A percentile compares a stretch with the other conserved stretches of the same genome.
phyloP scores from a whole-genome alignment of 2,888 invertebrate species.

The Amaurobius ferox region DNA sequence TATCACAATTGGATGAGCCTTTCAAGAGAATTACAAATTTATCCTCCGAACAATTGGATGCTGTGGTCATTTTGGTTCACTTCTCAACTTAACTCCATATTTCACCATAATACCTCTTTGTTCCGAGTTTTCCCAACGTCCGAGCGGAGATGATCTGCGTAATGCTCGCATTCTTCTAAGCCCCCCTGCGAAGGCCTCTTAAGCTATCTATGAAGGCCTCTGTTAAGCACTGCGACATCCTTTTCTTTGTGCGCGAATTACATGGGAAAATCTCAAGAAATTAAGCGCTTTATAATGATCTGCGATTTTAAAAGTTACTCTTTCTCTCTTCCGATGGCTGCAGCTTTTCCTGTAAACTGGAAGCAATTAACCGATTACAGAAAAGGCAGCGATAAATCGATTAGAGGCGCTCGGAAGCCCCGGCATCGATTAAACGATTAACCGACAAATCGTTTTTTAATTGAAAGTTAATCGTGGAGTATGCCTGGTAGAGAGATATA shows the following conservation, averaged over 20 bases:
- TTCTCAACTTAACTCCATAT: conserved; percentile 14
- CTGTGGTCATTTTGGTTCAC: not conserved
- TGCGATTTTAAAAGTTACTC: conserved; percentile 50
- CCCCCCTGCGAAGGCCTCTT: too few species aligned
- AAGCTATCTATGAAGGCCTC: not conserved
- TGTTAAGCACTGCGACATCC: conserved; percentile 31
- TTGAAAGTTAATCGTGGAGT: conserved; percentile 71
- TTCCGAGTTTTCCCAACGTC: conserved; percentile 8
- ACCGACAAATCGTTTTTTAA: conserved; percentile 72
- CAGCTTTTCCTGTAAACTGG: conserved; percentile 59
- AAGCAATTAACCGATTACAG: conserved; percentile 71
- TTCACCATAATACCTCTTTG: conserved; percentile 1
- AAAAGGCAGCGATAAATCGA: conserved; percentile 69
- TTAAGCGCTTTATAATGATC: conserved; percentile 66
- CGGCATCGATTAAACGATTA: conserved; percentile 68
- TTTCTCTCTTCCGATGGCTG: conserved; percentile 39
- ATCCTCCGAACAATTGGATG: not conserved
- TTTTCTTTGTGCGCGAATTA: conserved; percentile 50
- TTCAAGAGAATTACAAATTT: not conserved
- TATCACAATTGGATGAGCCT: not conserved
- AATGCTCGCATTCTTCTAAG: not conserved
- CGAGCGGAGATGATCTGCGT: not conserved
- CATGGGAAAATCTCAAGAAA: conserved; percentile 60
- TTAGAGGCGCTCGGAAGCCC: conserved; percentile 63
- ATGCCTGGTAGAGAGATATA: conserved; percentile 49